Base-by-base conservation (phyloP, 1,140 invertebrate genomes). In the Cyphomyrmex costatus region DNA sequence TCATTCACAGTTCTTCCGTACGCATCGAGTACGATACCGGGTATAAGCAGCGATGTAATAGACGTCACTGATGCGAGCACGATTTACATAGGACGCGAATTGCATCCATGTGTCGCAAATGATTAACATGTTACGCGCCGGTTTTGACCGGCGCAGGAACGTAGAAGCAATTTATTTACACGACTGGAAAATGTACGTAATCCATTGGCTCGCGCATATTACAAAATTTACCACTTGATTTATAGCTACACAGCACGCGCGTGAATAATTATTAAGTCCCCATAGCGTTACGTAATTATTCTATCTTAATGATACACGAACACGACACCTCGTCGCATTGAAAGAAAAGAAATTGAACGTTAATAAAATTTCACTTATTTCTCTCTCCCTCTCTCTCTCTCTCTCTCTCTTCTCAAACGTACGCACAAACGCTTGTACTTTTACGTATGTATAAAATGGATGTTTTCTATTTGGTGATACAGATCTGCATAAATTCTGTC, bases 111-210 rank as follows among this genome's bases (percentile, higher is more conserved):
- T 74, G 79, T 83, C 68, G 79, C 68, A 61, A 83, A 60, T 60
- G 68, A 83, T 83, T 73, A 83, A 83, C 79, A 74, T n/a, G n/a
- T 74, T 83, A 74, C 27, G n/a, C 27, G 66, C 10, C 12, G 77
- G 21, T 42, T 46, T 36, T 56, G 78, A 68, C 36, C 30, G 16
- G 8, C 36, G 12, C 14, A 10, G 53, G 36, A 46, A 82, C 16
- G 79, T 51, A n/a, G 53, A 16, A 16, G 21, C 79, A 30, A 82
- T 73, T 82, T 73, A 58, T 73, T 82, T 73, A 60, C 79, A 21
- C 24, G 79, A 60, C 66, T 82, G 33, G 53, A 58, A 82, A 73
- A 53, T 49, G 58, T 53, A 60, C 33, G 53, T 82, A 73, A 80
- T 56, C 21, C 66, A 7, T 5, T 33, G 65, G 24, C 33, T 19